Conservation (phyloP, 2,888 invertebrate genomes). For the Boloria selene region DNA sequence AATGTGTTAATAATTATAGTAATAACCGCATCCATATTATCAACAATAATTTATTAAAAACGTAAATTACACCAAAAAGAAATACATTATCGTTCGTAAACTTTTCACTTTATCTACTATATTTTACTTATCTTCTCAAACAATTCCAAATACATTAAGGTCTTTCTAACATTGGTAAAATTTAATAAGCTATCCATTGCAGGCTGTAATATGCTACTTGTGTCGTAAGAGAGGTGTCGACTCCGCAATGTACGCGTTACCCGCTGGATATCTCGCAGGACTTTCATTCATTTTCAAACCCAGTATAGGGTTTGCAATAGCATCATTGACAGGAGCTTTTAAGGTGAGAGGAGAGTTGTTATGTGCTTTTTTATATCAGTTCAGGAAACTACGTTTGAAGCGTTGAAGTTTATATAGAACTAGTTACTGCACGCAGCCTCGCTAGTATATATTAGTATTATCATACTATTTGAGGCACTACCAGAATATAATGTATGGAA, state of each 20-base stretch:
- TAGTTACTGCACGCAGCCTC: background rate
- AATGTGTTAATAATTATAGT: no score
- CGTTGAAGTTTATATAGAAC: background rate
- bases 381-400: background rate
- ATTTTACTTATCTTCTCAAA: background rate
- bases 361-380: background rate
- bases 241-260: constrained; percentile 71
- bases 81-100: no score
- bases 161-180: constrained; percentile 2
- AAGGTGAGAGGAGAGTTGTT: constrained; percentile 59
- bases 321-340: constrained; percentile 75
- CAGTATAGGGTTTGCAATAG: constrained; percentile 73
- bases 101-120: background rate
- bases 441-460: no score
- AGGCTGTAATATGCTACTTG: constrained; percentile 76
- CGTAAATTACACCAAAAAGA: no score
- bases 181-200: constrained; percentile 44
- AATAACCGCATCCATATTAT: no score
- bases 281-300: constrained; percentile 77
- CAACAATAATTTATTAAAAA: no score
- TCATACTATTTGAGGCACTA: no score
- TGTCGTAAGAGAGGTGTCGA: constrained; percentile 68
- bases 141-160: background rate
- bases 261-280: constrained; percentile 81
- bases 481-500: no score